Conservation (phyloP, 2,797 vertebrate genomes). For the Molossus molossus region DNA sequence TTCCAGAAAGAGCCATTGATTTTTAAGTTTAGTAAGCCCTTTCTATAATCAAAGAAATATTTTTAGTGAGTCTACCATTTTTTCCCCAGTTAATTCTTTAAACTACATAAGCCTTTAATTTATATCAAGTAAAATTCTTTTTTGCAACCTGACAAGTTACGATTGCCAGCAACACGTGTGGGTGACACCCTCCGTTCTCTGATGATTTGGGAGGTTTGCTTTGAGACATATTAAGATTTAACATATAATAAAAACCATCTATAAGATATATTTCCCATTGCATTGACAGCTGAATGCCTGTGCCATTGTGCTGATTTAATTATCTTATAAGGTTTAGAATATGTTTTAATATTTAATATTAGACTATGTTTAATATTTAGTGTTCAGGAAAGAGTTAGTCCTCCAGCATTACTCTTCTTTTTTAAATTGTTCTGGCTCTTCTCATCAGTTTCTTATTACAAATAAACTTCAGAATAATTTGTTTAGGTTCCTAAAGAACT, state of each 20-base stretch:
- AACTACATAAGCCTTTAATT: background rate
- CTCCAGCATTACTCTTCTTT: conserved; percentile 13
- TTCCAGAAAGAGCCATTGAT: conserved; percentile 8
- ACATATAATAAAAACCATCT: background rate
- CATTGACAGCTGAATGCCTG: background rate
- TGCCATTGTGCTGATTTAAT: background rate
- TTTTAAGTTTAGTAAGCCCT: conserved; percentile 14
- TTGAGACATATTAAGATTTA: background rate
- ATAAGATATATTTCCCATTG: background rate
- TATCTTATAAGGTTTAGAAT: background rate
- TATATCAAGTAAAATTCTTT: background rate
- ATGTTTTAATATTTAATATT: conserved; percentile 6
- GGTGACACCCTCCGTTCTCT: background rate
- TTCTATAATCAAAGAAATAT: conserved; percentile 21
- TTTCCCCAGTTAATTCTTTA: conserved; percentile 6
- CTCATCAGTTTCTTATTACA: conserved; percentile 43
- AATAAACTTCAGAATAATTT: conserved; percentile 50
- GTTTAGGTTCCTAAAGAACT: conserved; percentile 13
- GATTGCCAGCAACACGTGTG: background rate
- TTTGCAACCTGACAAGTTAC: background rate
- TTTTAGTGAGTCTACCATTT: conserved; percentile 3
- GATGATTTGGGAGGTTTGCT: background rate
- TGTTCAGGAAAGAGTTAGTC: background rate
- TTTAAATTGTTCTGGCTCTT: background rate
- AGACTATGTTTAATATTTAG: background rate